These are phyloP conservation scores for Pentamera pediparva DNA, from an alignment of 53 echinoderm and acorn worm genomes.

Conservation along the genomic window DNA sequence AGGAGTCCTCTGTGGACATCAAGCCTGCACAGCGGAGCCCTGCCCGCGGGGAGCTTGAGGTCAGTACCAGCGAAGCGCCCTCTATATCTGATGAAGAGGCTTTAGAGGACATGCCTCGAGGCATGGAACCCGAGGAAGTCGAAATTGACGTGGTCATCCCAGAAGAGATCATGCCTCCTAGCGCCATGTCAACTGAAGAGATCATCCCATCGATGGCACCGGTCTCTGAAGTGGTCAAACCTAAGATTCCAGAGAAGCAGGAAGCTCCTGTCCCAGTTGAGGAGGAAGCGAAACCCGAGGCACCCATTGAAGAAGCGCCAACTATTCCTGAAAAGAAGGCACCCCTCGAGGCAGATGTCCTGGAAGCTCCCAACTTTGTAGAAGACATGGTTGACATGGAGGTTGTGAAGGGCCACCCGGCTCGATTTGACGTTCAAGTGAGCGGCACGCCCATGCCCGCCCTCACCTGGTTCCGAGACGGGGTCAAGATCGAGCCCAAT, in stretches of 20 bases:
- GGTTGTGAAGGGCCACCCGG: constrained; percentile 86
- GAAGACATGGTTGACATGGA: constrained; percentile 98
- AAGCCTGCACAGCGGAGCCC: background rate
- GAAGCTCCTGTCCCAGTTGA: constrained; percentile 31
- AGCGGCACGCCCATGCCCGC: constrained; percentile 79
- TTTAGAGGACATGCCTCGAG: constrained; percentile 40
- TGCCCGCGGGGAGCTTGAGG: constrained; percentile 35
- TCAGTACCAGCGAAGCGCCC: constrained; percentile 87
- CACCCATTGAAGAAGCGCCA: constrained; percentile 34
- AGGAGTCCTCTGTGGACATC: constrained; percentile 4
- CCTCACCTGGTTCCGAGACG: constrained; percentile 80
- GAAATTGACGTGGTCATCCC: constrained; percentile 36
- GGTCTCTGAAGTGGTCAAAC: constrained; percentile 27
- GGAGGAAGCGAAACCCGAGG: constrained; percentile 34
- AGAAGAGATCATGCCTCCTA: constrained; percentile 23
- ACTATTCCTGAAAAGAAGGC: constrained; percentile 28
- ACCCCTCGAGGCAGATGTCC: constrained; percentile 34
- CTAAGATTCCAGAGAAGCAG: constrained; percentile 20
- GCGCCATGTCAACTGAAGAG: background rate
- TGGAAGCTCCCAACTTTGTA: constrained; percentile 91
- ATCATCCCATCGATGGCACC: constrained; percentile 15
- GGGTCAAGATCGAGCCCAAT: constrained; percentile 62
- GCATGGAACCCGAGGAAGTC: constrained; percentile 49
- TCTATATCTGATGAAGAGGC: constrained; percentile 82
- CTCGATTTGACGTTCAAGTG: constrained; percentile 92